Evolutionary conservation across 2,888 invertebrate genomes (phyloP).

Genomic region (Odontothrips loti): DNA sequence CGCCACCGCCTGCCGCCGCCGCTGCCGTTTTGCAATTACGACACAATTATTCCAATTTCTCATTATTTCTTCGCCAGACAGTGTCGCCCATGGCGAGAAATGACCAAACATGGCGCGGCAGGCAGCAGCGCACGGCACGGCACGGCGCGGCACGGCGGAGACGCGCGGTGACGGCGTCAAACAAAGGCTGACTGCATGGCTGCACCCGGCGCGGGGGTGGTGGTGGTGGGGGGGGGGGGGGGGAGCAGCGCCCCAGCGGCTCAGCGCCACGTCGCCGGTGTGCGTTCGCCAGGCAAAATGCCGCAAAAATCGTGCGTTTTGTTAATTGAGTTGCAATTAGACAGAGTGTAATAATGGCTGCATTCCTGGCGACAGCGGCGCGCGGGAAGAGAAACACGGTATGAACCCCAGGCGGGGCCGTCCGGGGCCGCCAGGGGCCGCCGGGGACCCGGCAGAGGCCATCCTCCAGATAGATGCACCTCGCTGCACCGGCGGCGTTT

Average conservation of each 20-base stretch:
- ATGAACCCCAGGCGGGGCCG: no score
- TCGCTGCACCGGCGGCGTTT: neutral
- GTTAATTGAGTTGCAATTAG: constrained; percentile 21
- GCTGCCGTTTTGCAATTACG: constrained; percentile 36
- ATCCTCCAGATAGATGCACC: neutral
- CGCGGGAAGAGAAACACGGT: neutral
- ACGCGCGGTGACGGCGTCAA: neutral
- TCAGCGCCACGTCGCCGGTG: neutral
- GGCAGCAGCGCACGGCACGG: neutral
- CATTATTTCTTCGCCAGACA: constrained; percentile 1
- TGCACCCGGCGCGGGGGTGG: no score
- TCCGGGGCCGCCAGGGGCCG: neutral
- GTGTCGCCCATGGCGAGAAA: constrained; percentile 21
- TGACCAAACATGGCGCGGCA: constrained; percentile 14
- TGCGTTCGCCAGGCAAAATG: neutral
- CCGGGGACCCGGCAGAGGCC: neutral
- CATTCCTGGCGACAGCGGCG: neutral
- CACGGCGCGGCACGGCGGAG: neutral
- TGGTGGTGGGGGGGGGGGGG: no score
- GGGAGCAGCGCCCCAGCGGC: neutral
- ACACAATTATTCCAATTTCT: constrained; percentile 25
- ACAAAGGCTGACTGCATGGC: neutral
- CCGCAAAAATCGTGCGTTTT: constrained; percentile 26
- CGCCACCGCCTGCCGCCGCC: constrained; percentile 29
- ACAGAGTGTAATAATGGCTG: constrained; percentile 3